Evolutionary conservation across 1,140 invertebrate genomes (phyloP), one percentile per base, ranked within the genome.

Genomic region (Drosophila nebulosa): DNA sequence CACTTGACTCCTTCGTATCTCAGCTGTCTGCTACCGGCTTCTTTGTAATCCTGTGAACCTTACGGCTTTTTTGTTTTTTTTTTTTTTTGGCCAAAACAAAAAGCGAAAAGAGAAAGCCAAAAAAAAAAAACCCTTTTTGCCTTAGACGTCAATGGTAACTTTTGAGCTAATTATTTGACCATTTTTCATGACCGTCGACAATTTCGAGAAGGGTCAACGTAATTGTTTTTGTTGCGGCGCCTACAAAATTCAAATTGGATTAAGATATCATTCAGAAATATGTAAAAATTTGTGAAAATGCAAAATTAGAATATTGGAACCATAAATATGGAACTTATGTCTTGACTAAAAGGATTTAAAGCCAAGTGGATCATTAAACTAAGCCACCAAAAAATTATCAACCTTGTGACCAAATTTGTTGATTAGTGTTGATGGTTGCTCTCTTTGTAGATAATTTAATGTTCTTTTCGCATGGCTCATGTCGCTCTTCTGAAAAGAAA

Each of bases 141-240:
- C 21, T 55, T 30, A 30, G 26, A 26, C 30, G 52, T 55, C 52
- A 32, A 55, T 55, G 52, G 26, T 30, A 30, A 55, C 52, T 55
- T 55, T 55, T 55, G 52, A 55, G 52, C 52, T 55, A 32, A 55
- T 30, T 55, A 55, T 30, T 55, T 55, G 26, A 27, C 1, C 52
- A 18, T 55, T 55, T 32, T 55, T 55, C 26, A 55, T 55, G 52
- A 55, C 52, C 26, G 52, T 26, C 27, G 14, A 55, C 26, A 55
- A 30, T 30, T 55, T 55, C 22, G 27, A 55, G 26, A 55, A 55
- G 52, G 52, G 52, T 55, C 52, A 32, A 30, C 24, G 58, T 16
- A 36, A 60, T 60, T 39, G 12, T 60, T 60, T 30, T 58, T 58
- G 30, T 58, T 22, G 56, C 39, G 39, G 39, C 39, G 9, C 39